phyloP scores from a whole-genome alignment of 2,113 vertebrate species.

The Vulpes lagopus region DNA sequence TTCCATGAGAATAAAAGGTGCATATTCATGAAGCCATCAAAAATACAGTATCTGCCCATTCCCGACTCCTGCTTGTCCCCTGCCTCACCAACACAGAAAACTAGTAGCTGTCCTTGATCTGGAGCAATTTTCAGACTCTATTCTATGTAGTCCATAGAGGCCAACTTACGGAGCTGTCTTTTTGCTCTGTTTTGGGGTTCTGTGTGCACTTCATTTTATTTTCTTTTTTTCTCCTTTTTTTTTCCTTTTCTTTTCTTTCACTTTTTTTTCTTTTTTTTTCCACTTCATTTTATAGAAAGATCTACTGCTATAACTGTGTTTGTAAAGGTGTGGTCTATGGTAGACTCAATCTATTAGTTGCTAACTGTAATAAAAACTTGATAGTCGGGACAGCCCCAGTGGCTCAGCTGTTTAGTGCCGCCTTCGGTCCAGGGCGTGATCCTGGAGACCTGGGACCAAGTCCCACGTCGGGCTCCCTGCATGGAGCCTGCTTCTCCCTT shows the following conservation, averaged over 20 bases:
- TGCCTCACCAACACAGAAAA: neutral
- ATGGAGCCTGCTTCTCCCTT: too few relatives aligned
- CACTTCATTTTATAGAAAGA: neutral
- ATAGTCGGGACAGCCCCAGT: neutral
- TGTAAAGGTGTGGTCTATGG: neutral
- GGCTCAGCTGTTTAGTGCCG: too few relatives aligned
- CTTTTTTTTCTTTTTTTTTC: too few relatives aligned
- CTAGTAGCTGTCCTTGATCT: neutral
- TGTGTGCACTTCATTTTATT: neutral
- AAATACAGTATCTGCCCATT: neutral
- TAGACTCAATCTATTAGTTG: neutral
- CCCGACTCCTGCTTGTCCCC: neutral
- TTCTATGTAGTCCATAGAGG: neutral
- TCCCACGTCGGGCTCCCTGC: too few relatives aligned
- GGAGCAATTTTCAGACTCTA: neutral
- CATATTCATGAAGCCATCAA: neutral
- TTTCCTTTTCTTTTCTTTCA: too few relatives aligned
- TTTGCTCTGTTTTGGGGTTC: neutral
- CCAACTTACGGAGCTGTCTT: neutral
- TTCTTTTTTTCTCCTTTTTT: too few relatives aligned
- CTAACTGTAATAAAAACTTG: neutral
- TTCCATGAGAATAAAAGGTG: conserved; percentile 13
- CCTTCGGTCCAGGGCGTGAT: too few relatives aligned
- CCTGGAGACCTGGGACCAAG: too few relatives aligned
- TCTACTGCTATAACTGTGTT: neutral